These are phyloP conservation scores for Haliaeetus leucogaster DNA, from an alignment of 2,113 vertebrate genomes.

Conservation along the genomic window DNA sequence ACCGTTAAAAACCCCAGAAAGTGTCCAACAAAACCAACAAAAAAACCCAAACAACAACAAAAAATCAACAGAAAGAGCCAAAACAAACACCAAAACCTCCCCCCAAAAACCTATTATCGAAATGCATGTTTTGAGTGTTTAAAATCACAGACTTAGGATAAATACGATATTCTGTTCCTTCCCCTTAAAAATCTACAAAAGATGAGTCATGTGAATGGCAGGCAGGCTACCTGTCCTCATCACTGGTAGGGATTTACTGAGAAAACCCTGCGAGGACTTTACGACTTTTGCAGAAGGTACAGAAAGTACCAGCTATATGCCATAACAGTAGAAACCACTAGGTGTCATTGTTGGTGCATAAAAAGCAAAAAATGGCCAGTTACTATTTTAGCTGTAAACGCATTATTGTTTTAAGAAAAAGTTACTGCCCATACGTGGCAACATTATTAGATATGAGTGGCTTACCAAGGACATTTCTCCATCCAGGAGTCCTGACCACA, in stretches of 20 bases:
- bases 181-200: neutral
- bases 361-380: rapidly evolving
- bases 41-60: too few relatives aligned
- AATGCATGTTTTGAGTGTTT: neutral
- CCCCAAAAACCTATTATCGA: neutral
- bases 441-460: neutral
- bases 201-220: rapidly evolving
- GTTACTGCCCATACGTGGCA: neutral
- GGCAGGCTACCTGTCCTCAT: rapidly evolving
- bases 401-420: neutral
- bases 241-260: rapidly evolving
- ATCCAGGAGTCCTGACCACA: neutral
- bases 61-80: neutral
- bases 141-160: neutral
- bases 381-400: neutral
- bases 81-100: neutral
- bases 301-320: neutral
- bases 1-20: neutral
- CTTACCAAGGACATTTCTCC: neutral
- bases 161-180: rapidly evolving
- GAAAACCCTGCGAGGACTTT: rapidly evolving
- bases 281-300: rapidly evolving
- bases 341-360: neutral
- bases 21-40: neutral
- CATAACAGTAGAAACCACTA: neutral